Conservation (phyloP, 2,888 invertebrate genomes). For the Penaeus monodon region DNA sequence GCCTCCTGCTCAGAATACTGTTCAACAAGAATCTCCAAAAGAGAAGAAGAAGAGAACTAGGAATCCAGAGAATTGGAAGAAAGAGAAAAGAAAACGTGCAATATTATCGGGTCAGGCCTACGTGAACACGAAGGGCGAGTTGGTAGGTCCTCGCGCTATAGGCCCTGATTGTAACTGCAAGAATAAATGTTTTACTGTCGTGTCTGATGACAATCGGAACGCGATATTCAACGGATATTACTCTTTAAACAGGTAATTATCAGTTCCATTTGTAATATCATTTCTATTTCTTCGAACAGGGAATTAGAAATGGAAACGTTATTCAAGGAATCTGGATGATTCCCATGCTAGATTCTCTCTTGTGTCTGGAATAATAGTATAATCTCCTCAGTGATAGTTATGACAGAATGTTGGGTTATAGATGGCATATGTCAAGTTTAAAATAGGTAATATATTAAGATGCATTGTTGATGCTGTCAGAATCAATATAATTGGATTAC, state of each 20-base stretch:
- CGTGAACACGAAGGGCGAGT: conserved; percentile 75
- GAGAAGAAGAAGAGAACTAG: conserved; percentile 60
- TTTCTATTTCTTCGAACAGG: not conserved
- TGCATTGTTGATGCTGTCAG: too few species aligned
- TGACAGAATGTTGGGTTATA: too few species aligned
- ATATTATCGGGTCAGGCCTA: conserved; percentile 75
- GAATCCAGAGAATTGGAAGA: conserved; percentile 73
- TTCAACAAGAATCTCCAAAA: conserved; percentile 43
- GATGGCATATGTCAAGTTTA: too few species aligned
- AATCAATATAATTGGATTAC: too few species aligned
- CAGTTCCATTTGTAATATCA: not conserved
- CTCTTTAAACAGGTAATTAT: conserved; percentile 71
- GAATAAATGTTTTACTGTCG: conserved; percentile 70
- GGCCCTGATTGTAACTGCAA: conserved; percentile 75
- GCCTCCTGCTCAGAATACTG: conserved; percentile 50
- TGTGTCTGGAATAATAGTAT: too few species aligned
- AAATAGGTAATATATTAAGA: too few species aligned
- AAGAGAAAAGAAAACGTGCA: conserved; percentile 75
- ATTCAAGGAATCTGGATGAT: too few species aligned
- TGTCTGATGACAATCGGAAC: conserved; percentile 71
- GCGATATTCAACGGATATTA: conserved; percentile 75
- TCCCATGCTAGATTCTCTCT: too few species aligned
- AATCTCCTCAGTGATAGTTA: too few species aligned
- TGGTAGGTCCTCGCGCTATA: conserved; percentile 74
- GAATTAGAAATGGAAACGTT: too few species aligned